Conservation (phyloP, 2,888 invertebrate species). For the Acanthosoma haemorrhoidale region DNA sequence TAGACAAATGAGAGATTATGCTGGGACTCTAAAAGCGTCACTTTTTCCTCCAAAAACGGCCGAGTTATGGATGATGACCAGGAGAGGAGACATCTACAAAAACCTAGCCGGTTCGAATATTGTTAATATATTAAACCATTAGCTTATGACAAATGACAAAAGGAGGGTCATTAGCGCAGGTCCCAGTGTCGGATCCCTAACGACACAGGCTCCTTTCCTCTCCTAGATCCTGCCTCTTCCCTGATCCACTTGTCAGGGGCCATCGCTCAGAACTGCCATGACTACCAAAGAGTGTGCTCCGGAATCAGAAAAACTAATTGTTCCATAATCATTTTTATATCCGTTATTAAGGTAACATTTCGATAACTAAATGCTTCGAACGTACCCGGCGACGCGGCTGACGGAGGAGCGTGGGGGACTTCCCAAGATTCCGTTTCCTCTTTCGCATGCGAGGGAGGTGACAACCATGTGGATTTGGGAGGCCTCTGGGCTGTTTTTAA, state of each 20-base stretch:
- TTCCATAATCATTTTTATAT: no score
- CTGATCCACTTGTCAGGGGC: neutral
- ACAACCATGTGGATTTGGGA: no score
- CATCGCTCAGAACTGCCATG: neutral
- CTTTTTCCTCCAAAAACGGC: neutral
- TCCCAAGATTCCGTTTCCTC: no score
- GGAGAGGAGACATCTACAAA: neutral
- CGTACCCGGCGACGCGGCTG: no score
- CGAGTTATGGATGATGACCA: neutral
- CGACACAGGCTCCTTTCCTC: neutral
- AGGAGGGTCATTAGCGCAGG: neutral
- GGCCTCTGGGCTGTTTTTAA: no score
- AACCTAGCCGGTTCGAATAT: neutral
- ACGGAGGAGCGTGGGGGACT: no score
- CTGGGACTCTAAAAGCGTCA: no score
- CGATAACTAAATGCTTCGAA: no score
- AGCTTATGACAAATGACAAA: neutral
- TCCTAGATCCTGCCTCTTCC: neutral
- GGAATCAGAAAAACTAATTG: no score
- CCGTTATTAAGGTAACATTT: no score
- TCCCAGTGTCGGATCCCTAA: slow-evolving; percentile 5
- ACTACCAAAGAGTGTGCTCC: no score
- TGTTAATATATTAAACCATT: slow-evolving; percentile 12
- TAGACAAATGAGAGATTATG: neutral
- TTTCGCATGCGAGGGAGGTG: no score